Conservation (phyloP, 2,113 vertebrate genomes). For the Oryctolagus cuniculus region mOryCun1.1 NC_091449.1:15908001-15908500, state of each 20-base stretch:
- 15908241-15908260: neutral
- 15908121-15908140: neutral
- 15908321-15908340: slow-evolving; percentile 78
- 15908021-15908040: neutral
- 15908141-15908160: neutral
- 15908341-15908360: slow-evolving; percentile 70
- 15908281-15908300: slow-evolving; percentile 97
- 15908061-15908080: neutral
- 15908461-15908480: slow-evolving; percentile 82
- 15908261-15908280: slow-evolving; percentile 95
- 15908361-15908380: slow-evolving; percentile 67
- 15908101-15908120: too few relatives aligned
- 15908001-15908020: neutral
- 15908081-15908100: neutral
- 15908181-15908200: neutral
- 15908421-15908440: slow-evolving; percentile 59
- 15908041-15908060: neutral
- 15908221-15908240: too few relatives aligned
- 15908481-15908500: slow-evolving; percentile 77
- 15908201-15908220: too few relatives aligned
- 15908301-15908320: slow-evolving; percentile 94
- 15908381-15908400: neutral
- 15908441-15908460: slow-evolving; percentile 81
- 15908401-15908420: slow-evolving; percentile 53
- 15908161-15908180: neutral